Conservation (phyloP, 1,140 invertebrate genomes). For the Drosophila chauvacae region DNA sequence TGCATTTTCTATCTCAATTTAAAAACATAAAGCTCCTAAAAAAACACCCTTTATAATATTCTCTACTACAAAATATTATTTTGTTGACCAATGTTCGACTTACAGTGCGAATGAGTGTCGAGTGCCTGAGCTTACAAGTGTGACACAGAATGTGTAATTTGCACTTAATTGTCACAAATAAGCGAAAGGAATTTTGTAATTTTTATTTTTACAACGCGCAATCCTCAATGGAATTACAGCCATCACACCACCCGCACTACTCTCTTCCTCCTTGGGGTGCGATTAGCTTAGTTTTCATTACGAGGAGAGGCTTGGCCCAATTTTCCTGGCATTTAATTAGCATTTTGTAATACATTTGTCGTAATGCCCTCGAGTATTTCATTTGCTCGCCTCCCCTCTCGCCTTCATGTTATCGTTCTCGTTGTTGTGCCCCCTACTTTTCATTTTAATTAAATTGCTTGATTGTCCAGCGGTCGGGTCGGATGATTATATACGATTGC, state of each 20-base stretch:
- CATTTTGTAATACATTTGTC: conserved; percentile 79
- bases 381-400: background rate
- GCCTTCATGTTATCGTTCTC: conserved; percentile 2
- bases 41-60: too few species aligned
- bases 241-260: background rate
- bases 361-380: conserved; percentile 70
- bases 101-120: conserved; percentile 1
- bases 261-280: conserved; percentile 39
- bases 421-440: conserved; percentile 45
- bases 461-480: conserved; percentile 38
- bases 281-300: conserved; percentile 69
- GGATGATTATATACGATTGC: conserved; percentile 54
- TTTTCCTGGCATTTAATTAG: conserved; percentile 75
- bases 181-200: conserved; percentile 62
- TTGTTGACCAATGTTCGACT: conserved; percentile 3
- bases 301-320: conserved; percentile 70
- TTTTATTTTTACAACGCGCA: conserved; percentile 35
- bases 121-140: conserved; percentile 23
- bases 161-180: conserved; percentile 73
- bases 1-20: too few species aligned
- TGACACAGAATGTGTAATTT: conserved; percentile 62
- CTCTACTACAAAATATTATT: background rate
- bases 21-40: too few species aligned
- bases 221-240: conserved; percentile 14
- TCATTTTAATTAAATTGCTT: conserved; percentile 72